A percentile compares a stretch with the other conserved stretches of the same genome.
Conservation (phyloP, 2,888 invertebrate genomes). For the Habroteleia sp. region DNA sequence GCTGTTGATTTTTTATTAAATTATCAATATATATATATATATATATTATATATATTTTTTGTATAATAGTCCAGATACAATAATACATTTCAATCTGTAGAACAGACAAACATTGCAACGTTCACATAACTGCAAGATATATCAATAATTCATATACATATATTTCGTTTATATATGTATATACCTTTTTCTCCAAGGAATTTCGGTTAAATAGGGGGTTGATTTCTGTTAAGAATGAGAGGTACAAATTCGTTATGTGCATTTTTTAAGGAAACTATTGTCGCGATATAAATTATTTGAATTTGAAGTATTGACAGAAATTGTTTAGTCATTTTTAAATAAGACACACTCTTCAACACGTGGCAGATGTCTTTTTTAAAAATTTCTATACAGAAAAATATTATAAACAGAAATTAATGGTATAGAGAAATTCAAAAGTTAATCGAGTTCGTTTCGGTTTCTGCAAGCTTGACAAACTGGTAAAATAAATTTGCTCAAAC, state of each 20-base stretch:
- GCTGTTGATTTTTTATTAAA: conserved; percentile 58
- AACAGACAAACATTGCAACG: conserved; percentile 78
- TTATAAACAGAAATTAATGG: too few relatives aligned
- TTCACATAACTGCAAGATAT: conserved; percentile 75
- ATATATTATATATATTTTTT: conserved; percentile 72
- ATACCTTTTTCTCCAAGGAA: conserved; percentile 73
- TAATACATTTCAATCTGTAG: conserved; percentile 78
- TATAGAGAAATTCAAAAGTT: too few relatives aligned
- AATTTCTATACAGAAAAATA: conserved; percentile 2
- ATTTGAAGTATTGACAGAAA: conserved; percentile 46
- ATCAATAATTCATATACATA: conserved; percentile 70
- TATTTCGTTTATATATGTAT: conserved; percentile 60
- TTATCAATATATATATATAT: conserved; percentile 69
- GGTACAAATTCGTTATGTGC: conserved; percentile 71
- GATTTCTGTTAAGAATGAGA: conserved; percentile 70
- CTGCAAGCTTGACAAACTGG: background rate
- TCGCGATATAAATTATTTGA: background rate
- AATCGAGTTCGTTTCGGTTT: too few relatives aligned
- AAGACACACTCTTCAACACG: background rate
- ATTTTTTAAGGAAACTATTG: conserved; percentile 63
- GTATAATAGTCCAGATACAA: conserved; percentile 78
- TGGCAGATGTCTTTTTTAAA: background rate
- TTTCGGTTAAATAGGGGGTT: conserved; percentile 74
- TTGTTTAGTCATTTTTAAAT: conserved; percentile 22
- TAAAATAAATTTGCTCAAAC: background rate